A percentile compares a stretch with the other conserved stretches of the same genome.
Conservation (phyloP, 1,140 invertebrate species). For the Musca domestica region DNA sequence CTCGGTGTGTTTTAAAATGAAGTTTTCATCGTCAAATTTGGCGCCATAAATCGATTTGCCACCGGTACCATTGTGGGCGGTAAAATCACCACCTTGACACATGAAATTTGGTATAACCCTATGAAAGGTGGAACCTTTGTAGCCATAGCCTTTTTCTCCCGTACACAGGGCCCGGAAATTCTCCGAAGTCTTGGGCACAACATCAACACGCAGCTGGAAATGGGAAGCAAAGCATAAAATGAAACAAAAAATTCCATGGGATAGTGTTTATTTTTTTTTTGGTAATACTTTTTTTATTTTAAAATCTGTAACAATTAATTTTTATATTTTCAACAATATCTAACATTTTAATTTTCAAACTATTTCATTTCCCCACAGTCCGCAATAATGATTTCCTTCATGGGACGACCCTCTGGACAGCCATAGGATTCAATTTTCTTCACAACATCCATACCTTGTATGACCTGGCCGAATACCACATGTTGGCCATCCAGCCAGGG, state of each 20-base stretch:
- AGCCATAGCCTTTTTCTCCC: constrained; percentile 64
- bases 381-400: constrained; percentile 73
- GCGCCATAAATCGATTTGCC: constrained; percentile 74
- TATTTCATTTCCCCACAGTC: constrained; percentile 64
- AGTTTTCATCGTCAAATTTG: constrained; percentile 95
- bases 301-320: not conserved
- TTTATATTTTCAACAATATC: not conserved
- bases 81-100: constrained; percentile 47
- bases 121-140: constrained; percentile 86
- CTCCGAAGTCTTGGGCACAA: constrained; percentile 26
- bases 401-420: constrained; percentile 79
- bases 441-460: constrained; percentile 94
- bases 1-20: constrained; percentile 84
- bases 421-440: constrained; percentile 81
- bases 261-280: not conserved
- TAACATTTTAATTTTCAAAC: not conserved
- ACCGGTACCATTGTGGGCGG: constrained; percentile 24
- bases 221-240: not conserved
- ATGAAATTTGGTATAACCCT: constrained; percentile 96
- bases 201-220: constrained; percentile 56
- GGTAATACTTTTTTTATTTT: not conserved
- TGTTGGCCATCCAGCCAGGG: constrained; percentile 92
- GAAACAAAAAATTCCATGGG: not conserved
- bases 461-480: constrained; percentile 92
- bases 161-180: constrained; percentile 26